Base-by-base conservation (phyloP, 2,113 vertebrate species). In the Lonchura striata region DNA sequence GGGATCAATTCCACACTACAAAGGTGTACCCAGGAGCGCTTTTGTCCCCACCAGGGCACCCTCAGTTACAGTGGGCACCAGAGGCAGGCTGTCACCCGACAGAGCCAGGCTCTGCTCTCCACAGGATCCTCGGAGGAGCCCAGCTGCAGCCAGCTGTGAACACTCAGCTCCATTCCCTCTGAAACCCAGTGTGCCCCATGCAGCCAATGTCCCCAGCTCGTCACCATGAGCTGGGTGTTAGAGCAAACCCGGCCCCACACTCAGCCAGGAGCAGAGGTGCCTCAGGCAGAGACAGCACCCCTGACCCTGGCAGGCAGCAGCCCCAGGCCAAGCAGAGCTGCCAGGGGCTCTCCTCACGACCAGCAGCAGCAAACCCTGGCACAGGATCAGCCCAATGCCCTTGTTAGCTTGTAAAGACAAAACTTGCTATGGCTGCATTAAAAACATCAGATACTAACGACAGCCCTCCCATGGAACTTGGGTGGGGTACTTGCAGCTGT, bases 101-200 rank as follows among this genome's bases (percentile, higher is more conserved):
- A 69, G 31, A 79, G 35, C 21, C 1, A 1, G 56, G n/a, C n/a
- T 41, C 24, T 1, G 5, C 59, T 63, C n/a, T 33, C 28, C 39
- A 15, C 0, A 5, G 72, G 63, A 37, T 37, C 57, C 41, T 13
- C 1, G 2, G 77, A 74, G 46, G 31, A 56, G 28, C 21, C 39
- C 41, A 31, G 61, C 79, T 49, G 49, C 60, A 57, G 65, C 20
- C 27, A 22, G 49, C 37, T 8, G 0, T 3, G 30, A 42, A 27
- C 49, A 17, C 28, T 35, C 28, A 24, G 54, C 33, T 65, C 52
- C 57, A 21, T 20, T 31, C 50, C 27, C 13, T 28, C 31, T 1
- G 1, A n/a, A 53, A 31, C 25, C 41, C 39, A 39, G 39, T 5
- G 3, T 35, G 31, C 46, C 24, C 0, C 0, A 42, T 2, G 21